Evolutionary conservation across 2,113 vertebrate genomes (phyloP).

Genomic region (Serilophus lunatus): DNA sequence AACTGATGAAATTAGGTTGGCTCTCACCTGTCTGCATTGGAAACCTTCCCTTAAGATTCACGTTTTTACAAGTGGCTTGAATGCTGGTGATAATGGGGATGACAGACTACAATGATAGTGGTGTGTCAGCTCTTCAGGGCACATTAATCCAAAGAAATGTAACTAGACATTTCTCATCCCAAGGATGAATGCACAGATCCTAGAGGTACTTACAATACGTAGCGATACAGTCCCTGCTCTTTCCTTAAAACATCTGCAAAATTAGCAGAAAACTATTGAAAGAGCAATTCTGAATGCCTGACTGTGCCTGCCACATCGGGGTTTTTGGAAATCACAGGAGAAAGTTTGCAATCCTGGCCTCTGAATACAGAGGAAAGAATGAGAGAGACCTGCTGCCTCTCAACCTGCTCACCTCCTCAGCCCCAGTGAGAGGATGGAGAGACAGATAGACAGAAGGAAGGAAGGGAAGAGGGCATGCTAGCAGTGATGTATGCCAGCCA

Average conservation of each 20-base stretch:
- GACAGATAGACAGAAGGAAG: not conserved
- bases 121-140: not conserved
- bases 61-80: not conserved
- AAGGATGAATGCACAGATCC: not conserved
- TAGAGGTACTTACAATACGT: not conserved
- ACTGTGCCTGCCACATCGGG: not conserved
- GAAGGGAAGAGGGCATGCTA: not conserved
- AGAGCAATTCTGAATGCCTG: not conserved
- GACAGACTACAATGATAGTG: conserved; percentile 1
- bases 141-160: conserved; percentile 19
- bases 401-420: rapidly evolving
- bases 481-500: rapidly evolving
- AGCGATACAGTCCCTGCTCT: rapidly evolving
- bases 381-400: not conserved
- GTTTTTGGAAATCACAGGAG: not conserved
- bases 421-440: rapidly evolving
- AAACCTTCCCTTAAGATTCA: not conserved
- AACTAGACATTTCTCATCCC: conserved; percentile 41
- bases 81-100: not conserved
- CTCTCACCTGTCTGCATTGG: conserved; percentile 4
- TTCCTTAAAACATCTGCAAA: not conserved
- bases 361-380: not conserved
- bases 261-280: not conserved
- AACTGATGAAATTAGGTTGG: conserved; percentile 25
- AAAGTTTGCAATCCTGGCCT: not conserved